Base-by-base conservation (phyloP, 1,140 invertebrate genomes). In the Marisa cornuarietis region DNA sequence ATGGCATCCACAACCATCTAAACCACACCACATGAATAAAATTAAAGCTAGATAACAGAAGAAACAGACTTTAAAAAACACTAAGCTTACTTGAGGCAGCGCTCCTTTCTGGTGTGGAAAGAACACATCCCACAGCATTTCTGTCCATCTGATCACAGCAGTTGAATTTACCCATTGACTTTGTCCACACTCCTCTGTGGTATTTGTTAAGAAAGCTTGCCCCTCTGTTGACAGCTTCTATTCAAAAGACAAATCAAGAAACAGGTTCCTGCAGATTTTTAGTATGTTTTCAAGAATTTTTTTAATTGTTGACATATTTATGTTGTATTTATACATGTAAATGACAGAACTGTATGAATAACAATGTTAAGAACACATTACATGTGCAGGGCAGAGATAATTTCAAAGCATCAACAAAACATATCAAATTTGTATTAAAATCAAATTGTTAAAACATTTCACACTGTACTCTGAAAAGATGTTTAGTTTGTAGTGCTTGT, bases 151-250 rank as follows among this genome's bases (percentile, higher is more conserved):
- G 85, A 66, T 86, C 83, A 82, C 86, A 87, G 71, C 86, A 87
- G 81, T 84, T 87, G 79, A 84, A 87, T 61, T 82, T 82, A 10
- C 83, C 81, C 20, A 80, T 58, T 63, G 71, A 82, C 54, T 84
- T 86, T 18, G 85, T 87, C 86, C 86, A 87, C 20, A 85, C 86
- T 16, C 86, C 86, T n/a, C 80, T 71, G 71, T 87, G 86, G 69
- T 86, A 87, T 66, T 87, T 86, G 11, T 79, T 77, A 20, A 84
- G 71, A 76, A 85, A 86, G n/a, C 65, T 58, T 11, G 83, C 79
- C n/a, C 68, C 65, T 63, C 68, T 63, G 5, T 65, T 68, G 14
- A 54, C 51, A 10, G 76, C 31, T 26, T 77, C 76, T 77, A 63
- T 13, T 16, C 18, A 31, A 10, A 75, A 24, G 26, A 24, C 18